Percentiles rank a stretch among this genome's conserved stretches.
Conservation (phyloP, 2,113 vertebrate species). For the Ardeotis arabs region DNA sequence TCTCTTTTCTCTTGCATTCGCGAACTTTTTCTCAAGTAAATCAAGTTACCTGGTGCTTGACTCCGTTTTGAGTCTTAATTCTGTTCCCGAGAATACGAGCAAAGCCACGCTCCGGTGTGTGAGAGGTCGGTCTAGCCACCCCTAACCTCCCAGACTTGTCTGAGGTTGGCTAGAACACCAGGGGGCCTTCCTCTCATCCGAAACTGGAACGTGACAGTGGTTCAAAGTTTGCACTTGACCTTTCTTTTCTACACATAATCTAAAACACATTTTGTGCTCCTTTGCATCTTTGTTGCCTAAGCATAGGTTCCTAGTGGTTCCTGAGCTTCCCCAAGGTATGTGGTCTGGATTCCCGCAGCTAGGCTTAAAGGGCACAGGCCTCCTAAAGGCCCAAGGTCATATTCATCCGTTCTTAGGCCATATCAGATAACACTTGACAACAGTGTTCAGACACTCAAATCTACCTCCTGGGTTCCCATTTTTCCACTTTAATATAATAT, state of each 20-base stretch:
- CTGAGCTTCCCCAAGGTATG: not conserved
- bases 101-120: too few species aligned
- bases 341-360: not conserved
- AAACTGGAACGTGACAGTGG: too few species aligned
- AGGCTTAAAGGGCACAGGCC: not conserved
- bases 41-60: too few species aligned
- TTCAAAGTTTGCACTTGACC: not conserved
- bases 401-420: not conserved
- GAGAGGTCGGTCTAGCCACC: too few species aligned
- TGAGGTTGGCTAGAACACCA: too few species aligned
- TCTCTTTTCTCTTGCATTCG: too few species aligned
- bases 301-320: not conserved
- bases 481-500: not conserved
- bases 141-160: too few species aligned
- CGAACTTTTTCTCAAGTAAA: too few species aligned
- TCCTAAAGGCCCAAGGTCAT: accelerated
- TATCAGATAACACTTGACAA: not conserved
- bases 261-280: not conserved
- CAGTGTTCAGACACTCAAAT: not conserved
- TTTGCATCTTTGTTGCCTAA: not conserved
- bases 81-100: too few species aligned
- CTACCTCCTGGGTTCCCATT: not conserved
- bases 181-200: too few species aligned
- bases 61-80: too few species aligned
- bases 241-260: not conserved